Evolutionary conservation across 2,888 invertebrate species (phyloP).

Genomic region (Tillus elongatus): DNA sequence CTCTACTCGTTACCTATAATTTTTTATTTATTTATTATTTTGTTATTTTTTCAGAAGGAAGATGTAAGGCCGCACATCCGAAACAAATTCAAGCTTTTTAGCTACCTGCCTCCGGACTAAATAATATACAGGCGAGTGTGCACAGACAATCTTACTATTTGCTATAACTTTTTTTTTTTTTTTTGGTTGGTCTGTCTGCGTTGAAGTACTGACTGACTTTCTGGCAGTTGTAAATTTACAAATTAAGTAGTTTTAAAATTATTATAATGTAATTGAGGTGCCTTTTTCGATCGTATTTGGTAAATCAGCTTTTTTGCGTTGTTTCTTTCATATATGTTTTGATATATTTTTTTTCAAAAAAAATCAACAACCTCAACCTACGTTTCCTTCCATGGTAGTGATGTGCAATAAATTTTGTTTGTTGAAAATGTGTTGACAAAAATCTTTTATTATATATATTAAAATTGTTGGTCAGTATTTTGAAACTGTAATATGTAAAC

Average conservation of each 20-base stretch:
- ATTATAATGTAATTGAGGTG: slow-evolving; percentile 25
- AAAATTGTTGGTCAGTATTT: slow-evolving; percentile 39
- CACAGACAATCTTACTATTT: slow-evolving; percentile 29
- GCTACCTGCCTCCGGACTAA: slow-evolving; percentile 80
- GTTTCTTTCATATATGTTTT: too few relatives aligned
- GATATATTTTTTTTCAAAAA: too few relatives aligned
- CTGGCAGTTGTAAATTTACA: too few relatives aligned
- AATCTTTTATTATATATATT: too few relatives aligned
- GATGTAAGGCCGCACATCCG: slow-evolving; percentile 89
- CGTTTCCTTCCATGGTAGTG: too few relatives aligned
- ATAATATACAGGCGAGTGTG: slow-evolving; percentile 13
- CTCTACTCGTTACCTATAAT: too few relatives aligned
- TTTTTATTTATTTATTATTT: slow-evolving; percentile 4
- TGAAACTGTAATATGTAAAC: slow-evolving; percentile 27
- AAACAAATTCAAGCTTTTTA: slow-evolving; percentile 82
- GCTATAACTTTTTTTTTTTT: slow-evolving; percentile 25
- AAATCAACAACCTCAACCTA: too few relatives aligned
- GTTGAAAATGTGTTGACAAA: too few relatives aligned
- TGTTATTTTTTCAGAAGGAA: slow-evolving; percentile 58
- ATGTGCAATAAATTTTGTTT: too few relatives aligned
- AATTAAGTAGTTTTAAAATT: too few relatives aligned
- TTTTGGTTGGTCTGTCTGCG: slow-evolving; percentile 17
- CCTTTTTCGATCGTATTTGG: too few relatives aligned
- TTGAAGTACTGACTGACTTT: slow-evolving; percentile 36
- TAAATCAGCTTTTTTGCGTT: too few relatives aligned